Evolutionary conservation across 1,140 invertebrate species (phyloP).

Genomic region (Aphidius gifuensis): DNA sequence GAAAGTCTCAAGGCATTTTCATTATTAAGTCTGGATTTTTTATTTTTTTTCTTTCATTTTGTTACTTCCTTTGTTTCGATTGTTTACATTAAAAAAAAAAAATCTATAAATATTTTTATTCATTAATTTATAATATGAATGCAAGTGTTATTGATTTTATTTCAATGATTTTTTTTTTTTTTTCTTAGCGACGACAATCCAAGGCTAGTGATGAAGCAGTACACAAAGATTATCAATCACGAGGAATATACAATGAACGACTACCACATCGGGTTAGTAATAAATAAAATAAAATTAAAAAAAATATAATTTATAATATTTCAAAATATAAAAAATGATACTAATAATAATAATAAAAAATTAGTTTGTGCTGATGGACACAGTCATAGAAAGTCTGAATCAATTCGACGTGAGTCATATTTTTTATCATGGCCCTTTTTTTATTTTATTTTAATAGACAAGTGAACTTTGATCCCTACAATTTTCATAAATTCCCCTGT

Average conservation of each 20-base stretch:
- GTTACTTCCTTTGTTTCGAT: too few species aligned
- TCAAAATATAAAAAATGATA: neutral
- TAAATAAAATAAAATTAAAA: neutral
- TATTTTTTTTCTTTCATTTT: neutral
- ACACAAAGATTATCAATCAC: slow-evolving; percentile 41
- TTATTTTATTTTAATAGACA: too few species aligned
- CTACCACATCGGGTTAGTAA: slow-evolving; percentile 47
- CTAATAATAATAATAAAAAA: neutral
- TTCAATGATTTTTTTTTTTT: slow-evolving; percentile 30
- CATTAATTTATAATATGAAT: slow-evolving; percentile 2
- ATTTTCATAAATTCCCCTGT: too few species aligned
- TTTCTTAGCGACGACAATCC: slow-evolving; percentile 44
- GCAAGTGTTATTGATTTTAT: too few species aligned
- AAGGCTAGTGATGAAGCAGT: slow-evolving; percentile 44
- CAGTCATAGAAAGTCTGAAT: slow-evolving; percentile 52
- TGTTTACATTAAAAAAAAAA: too few species aligned
- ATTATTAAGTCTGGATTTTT: slow-evolving; percentile 13
- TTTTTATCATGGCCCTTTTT: too few species aligned
- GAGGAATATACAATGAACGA: slow-evolving; percentile 41
- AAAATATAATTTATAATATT: neutral
- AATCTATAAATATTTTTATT: slow-evolving; percentile 11
- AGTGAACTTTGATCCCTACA: too few species aligned
- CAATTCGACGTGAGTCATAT: slow-evolving; percentile 42
- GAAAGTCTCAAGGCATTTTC: slow-evolving; percentile 16
- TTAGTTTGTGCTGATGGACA: slow-evolving; percentile 51